phyloP scores from a whole-genome alignment of 2,113 vertebrate species.

The Galbula dea region DNA sequence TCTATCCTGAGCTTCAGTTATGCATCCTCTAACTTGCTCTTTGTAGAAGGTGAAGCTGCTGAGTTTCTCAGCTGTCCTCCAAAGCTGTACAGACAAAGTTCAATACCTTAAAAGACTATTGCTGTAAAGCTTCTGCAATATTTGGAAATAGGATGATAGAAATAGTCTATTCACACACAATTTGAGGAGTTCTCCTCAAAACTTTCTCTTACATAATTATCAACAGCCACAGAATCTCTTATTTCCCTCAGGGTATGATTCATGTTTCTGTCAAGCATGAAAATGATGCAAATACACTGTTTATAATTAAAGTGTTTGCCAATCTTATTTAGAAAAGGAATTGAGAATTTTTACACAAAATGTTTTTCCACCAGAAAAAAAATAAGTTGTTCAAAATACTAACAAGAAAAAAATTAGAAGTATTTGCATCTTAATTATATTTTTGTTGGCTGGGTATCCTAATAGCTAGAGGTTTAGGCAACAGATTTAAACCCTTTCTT shows the following conservation, averaged over 20 bases:
- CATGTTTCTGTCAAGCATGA: not conserved
- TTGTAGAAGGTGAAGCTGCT: not conserved
- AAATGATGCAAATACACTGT: not conserved
- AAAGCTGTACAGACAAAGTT: not conserved
- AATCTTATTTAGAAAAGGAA: not conserved
- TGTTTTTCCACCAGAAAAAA: not conserved
- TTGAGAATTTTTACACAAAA: not conserved
- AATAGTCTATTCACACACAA: not conserved
- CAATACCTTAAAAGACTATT: not conserved
- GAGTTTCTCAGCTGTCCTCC: not conserved
- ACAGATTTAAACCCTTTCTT: not conserved
- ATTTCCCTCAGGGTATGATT: not conserved
- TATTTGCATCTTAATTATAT: not conserved
- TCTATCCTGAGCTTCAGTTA: not conserved
- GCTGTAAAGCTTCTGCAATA: not conserved
- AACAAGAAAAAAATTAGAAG: not conserved
- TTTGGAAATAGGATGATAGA: not conserved
- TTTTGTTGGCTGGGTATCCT: not conserved
- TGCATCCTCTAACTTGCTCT: not conserved
- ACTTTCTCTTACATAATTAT: not conserved
- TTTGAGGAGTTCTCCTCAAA: not conserved
- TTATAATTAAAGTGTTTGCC: not conserved
- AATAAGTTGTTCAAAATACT: not conserved
- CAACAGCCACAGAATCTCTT: not conserved
- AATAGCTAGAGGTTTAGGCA: not conserved